Evolutionary conservation across 2,888 invertebrate genomes (phyloP).

Genomic region (Hanleya hanleyi): DNA sequence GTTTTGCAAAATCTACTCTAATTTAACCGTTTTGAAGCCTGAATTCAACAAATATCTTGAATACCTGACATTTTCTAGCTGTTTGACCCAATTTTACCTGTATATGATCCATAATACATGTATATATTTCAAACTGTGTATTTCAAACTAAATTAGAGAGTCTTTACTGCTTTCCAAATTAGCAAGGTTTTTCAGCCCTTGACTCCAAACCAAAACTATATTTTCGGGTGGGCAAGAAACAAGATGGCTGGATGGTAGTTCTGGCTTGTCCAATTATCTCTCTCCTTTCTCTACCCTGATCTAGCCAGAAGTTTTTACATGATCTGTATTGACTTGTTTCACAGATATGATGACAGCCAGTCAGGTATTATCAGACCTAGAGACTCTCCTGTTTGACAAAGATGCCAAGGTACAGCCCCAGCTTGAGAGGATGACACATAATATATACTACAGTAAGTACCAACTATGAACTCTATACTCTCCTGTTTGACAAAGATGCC

Average conservation of each 20-base stretch:
- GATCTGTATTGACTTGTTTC: conserved; percentile 15
- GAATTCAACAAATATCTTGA: too few relatives aligned
- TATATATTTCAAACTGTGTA: too few relatives aligned
- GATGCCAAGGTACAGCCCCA: conserved; percentile 61
- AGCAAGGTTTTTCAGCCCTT: too few relatives aligned
- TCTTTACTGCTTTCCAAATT: too few relatives aligned
- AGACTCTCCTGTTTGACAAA: conserved; percentile 54
- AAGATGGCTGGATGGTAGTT: background rate
- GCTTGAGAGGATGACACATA: conserved; percentile 61
- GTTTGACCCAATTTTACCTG: too few relatives aligned
- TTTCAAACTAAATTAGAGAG: too few relatives aligned
- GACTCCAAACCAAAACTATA: too few relatives aligned
- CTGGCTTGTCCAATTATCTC: background rate
- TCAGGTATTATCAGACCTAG: conserved; percentile 64
- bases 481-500: conserved; percentile 53
- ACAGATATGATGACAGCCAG: conserved; percentile 65
- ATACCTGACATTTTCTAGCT: too few relatives aligned
- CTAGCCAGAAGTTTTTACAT: background rate
- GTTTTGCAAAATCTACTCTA: too few relatives aligned
- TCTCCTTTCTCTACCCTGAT: background rate
- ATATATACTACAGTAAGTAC: conserved; percentile 54
- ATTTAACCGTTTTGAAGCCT: too few relatives aligned
- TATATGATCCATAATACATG: too few relatives aligned
- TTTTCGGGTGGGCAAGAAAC: too few relatives aligned
- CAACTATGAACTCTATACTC: conserved; percentile 61